A percentile compares a stretch with the other conserved stretches of the same genome.
Evolutionary conservation across 2,113 vertebrate species (phyloP).

Genomic region (Trochalopteron elliotii): DNA sequence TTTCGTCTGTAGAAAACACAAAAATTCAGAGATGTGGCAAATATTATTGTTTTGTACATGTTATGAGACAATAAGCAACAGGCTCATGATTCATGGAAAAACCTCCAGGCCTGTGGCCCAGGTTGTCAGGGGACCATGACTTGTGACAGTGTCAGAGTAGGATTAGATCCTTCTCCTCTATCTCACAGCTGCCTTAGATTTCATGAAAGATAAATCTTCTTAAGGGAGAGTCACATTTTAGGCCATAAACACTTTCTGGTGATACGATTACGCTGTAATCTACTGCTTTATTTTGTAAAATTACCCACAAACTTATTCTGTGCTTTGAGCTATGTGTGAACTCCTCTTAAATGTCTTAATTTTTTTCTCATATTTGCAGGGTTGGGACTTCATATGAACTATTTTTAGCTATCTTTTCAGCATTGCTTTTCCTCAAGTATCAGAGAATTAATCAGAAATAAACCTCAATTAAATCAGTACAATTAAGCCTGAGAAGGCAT

Average conservation of each 20-base stretch:
- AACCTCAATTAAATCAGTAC: neutral
- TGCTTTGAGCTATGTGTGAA: neutral
- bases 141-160: neutral
- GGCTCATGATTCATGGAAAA: neutral
- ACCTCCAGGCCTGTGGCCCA: neutral
- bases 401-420: neutral
- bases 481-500: neutral
- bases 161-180: constrained; percentile 56
- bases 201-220: constrained; percentile 43
- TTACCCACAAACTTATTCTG: neutral
- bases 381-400: neutral
- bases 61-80: neutral
- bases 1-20: neutral
- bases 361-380: neutral
- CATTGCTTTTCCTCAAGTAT: neutral
- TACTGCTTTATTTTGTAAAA: constrained; percentile 18
- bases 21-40: neutral
- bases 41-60: neutral
- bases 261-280: neutral
- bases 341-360: neutral
- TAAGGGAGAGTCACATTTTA: constrained; percentile 34
- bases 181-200: constrained; percentile 44
- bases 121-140: neutral
- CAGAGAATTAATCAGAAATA: neutral
- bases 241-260: constrained; percentile 15